Evolutionary conservation across 2,888 invertebrate genomes (phyloP).

Genomic region (Polia nebulosa): DNA sequence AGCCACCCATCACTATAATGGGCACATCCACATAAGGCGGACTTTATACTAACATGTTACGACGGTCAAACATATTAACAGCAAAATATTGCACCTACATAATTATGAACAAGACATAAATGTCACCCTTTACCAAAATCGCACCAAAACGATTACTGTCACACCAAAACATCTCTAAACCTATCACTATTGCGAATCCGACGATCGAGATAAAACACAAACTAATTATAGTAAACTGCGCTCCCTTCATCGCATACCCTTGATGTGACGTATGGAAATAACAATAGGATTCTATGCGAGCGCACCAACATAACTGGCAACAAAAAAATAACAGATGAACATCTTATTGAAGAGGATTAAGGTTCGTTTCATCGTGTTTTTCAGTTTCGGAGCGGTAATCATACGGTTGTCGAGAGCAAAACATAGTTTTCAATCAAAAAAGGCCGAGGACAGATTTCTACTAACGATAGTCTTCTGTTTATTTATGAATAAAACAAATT

Average conservation of each 20-base stretch:
- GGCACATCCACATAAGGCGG: no score
- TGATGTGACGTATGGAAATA: conserved; percentile 80
- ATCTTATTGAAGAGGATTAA: conserved; percentile 9
- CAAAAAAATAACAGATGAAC: background rate
- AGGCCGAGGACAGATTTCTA: conserved; percentile 76
- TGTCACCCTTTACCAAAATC: no score
- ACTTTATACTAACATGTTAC: no score
- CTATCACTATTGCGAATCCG: conserved; percentile 75
- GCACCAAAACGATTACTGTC: conserved; percentile 33
- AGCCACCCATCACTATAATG: no score
- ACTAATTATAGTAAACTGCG: conserved; percentile 83
- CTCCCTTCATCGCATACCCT: conserved; percentile 75
- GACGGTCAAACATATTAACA: no score
- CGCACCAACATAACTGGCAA: conserved; percentile 5
- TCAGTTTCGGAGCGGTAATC: background rate
- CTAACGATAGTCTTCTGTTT: conserved; percentile 70
- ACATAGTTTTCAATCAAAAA: conserved; percentile 76
- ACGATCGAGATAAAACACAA: conserved; percentile 79
- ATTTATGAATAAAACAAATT: conserved; percentile 72
- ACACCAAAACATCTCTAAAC: conserved; percentile 61
- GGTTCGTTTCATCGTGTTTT: background rate
- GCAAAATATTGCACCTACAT: no score
- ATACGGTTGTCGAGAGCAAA: conserved; percentile 50
- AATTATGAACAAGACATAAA: no score
- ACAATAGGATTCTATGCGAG: conserved; percentile 71